These are phyloP conservation scores for Tokudaia tokunoshimensis DNA, from an alignment of 2,797 vertebrate species.

Conservation along the genomic window DNA sequence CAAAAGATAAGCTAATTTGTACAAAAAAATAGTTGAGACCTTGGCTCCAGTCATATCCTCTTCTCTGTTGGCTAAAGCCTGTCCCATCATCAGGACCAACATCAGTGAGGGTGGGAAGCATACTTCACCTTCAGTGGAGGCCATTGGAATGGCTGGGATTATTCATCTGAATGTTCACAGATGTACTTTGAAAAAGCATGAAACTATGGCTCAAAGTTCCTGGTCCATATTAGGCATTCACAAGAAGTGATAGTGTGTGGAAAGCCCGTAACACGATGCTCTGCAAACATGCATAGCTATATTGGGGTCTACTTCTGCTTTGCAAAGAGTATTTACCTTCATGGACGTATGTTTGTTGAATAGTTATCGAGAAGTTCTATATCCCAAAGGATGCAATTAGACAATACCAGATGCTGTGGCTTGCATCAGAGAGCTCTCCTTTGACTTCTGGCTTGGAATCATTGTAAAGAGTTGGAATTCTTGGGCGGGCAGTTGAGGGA, in stretches of 20 bases:
- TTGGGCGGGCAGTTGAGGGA: background rate
- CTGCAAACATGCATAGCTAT: background rate
- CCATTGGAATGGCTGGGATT: background rate
- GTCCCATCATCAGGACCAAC: background rate
- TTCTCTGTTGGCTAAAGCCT: background rate
- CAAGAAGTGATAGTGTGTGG: background rate
- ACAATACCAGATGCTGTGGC: background rate
- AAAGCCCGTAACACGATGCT: background rate
- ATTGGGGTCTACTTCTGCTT: background rate
- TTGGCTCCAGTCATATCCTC: background rate
- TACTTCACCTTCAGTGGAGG: background rate
- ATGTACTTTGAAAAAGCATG: background rate
- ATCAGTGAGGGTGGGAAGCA: background rate
- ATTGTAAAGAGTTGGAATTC: conserved; percentile 12
- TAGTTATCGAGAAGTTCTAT: background rate
- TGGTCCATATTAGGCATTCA: background rate
- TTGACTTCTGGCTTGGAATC: background rate
- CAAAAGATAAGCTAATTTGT: background rate
- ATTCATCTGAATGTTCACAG: background rate
- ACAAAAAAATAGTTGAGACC: background rate
- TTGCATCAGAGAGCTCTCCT: background rate
- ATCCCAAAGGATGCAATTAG: background rate
- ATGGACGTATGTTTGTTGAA: background rate
- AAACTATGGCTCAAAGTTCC: background rate
- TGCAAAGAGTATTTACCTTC: background rate